Evolutionary conservation across 1,140 invertebrate genomes (phyloP), one percentile per base, ranked within the genome.

Genomic region (Penaeus chinensis): DNA sequence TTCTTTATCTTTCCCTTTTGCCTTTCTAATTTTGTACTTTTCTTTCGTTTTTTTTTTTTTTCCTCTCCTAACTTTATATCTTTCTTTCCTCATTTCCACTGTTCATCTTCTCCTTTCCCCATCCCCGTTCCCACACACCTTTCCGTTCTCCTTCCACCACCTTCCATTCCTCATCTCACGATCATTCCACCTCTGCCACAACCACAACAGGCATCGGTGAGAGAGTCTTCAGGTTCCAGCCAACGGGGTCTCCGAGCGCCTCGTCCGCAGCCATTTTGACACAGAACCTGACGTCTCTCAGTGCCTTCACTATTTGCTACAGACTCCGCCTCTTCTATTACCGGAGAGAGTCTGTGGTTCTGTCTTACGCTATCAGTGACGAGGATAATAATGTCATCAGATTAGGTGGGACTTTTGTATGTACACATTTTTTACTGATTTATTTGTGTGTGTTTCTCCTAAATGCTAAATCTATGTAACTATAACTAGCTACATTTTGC

Each of bases 321-420:
- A 27, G 71, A 74, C 5, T 74, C 71, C 42, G 42, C 11, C 11
- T 74, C 71, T 74, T 19, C 71, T 74, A 32, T 24, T 32, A 11
- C 71, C 27, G 71, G 71, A 74, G 42, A n/a, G 71, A 74, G 11
- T 32, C n/a, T 13, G 71, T 74, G n/a, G 71, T 74, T 10, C 5
- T 74, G n/a, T 74, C 71, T 0, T 74, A 74, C 24, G 71, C 71
- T 20, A 13, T 74, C 71, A 74, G 71, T 32, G 24, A 74, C n/a
- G 20, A 27, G 0, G 71, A 74, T 10, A 74, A 74, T 37, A 74
- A 74, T 74, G 71, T 74, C 71, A 32, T 74, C n/a, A 74, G 71
- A 24, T 19, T 74, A 4, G 71, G 71, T 74, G 71, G 27, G 71
- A 32, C 5, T 27, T 22, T 11, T 42, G 37, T 42, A 42, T 8